These are phyloP conservation scores for Colostygia pectinataria DNA, from an alignment of 2,888 invertebrate species.

Conservation along the genomic window DNA sequence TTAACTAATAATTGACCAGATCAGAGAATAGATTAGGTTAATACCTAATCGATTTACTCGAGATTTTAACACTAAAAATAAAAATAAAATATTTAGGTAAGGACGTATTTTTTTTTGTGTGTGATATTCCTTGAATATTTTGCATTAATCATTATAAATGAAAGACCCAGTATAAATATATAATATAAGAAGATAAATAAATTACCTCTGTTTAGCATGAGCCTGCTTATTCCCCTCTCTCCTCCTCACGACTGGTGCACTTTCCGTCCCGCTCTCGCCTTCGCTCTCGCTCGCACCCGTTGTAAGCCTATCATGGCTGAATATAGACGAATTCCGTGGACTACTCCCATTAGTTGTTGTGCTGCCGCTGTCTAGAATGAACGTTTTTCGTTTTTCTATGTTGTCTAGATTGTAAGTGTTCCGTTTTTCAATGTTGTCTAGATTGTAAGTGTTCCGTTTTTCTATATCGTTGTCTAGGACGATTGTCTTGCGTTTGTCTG, in stretches of 20 bases:
- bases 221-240: constrained; percentile 36
- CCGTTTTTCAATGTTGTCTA: too few relatives aligned
- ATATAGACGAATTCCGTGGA: constrained; percentile 74
- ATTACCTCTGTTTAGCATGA: constrained; percentile 29
- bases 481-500: constrained; percentile 72
- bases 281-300: constrained; percentile 73
- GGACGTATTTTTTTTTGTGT: too few relatives aligned
- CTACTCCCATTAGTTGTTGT: constrained; percentile 78
- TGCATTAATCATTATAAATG: too few relatives aligned
- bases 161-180: background rate
- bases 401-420: too few relatives aligned
- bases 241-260: constrained; percentile 66
- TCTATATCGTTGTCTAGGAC: constrained; percentile 73
- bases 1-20: too few relatives aligned
- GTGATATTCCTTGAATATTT: too few relatives aligned
- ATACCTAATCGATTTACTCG: too few relatives aligned
- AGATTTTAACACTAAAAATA: too few relatives aligned
- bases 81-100: too few relatives aligned
- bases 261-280: constrained; percentile 72
- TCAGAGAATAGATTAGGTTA: too few relatives aligned
- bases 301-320: constrained; percentile 67
- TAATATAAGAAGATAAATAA: too few relatives aligned
- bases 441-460: constrained; percentile 73
- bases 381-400: constrained; percentile 71
- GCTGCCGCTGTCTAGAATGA: constrained; percentile 75